Percentiles rank a stretch among this genome's conserved stretches.
phyloP scores from a whole-genome alignment of 1,140 invertebrate species.

The Apis florea region DNA sequence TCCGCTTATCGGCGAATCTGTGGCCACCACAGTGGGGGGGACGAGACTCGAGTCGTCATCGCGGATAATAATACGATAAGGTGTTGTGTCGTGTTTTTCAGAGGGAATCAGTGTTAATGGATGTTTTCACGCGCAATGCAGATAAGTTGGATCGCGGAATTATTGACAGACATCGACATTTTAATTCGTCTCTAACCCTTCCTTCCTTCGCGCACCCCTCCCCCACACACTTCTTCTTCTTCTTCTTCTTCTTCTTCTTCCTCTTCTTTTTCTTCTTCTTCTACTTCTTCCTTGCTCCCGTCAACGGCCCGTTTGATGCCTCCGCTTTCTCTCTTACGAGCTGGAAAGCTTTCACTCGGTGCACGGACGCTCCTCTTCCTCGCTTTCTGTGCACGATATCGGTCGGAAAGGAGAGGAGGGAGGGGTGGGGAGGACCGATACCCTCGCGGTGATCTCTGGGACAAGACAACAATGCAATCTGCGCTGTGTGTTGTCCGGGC shows the following conservation, averaged over 20 bases:
- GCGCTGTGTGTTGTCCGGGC: conserved; percentile 52
- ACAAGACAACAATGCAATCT: conserved; percentile 81
- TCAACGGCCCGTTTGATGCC: not conserved
- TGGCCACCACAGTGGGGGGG: not conserved
- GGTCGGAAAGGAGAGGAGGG: conserved; percentile 61
- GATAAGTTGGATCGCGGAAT: conserved; percentile 60
- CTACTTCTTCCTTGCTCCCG: conserved; percentile 2
- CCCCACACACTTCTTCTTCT: not conserved
- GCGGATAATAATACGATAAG: conserved; percentile 69
- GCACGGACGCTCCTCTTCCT: conserved; percentile 40
- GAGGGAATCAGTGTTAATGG: conserved; percentile 64
- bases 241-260: too few species aligned
- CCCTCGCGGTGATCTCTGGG: conserved; percentile 79
- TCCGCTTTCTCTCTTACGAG: conserved; percentile 27
- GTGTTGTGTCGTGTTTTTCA: conserved; percentile 63
- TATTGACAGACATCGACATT: conserved; percentile 68
- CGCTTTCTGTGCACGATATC: conserved; percentile 68
- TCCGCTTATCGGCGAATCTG: not conserved
- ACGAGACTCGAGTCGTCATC: conserved; percentile 41
- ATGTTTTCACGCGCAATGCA: conserved; percentile 67
- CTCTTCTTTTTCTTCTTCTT: too few species aligned
- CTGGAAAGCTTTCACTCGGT: conserved; percentile 57
- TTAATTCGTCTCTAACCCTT: conserved; percentile 20
- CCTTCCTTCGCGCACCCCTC: not conserved
- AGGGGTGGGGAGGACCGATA: conserved; percentile 71